Evolutionary conservation across 30 jellyfish, hydroid and myxozoan species (phyloP).

Genomic region (Sanderia malayensis): DNA sequence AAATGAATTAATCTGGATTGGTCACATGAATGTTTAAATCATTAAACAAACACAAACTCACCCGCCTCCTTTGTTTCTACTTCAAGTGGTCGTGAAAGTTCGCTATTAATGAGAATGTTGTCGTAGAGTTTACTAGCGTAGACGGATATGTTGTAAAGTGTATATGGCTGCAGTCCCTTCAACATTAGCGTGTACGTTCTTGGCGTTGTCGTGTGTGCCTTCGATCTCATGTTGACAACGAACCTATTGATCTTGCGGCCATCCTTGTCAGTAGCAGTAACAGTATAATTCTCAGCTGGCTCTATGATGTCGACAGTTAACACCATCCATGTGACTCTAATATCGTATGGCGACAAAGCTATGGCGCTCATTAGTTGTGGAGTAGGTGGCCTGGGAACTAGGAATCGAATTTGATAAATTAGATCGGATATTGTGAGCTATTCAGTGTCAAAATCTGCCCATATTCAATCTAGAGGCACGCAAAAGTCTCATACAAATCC

Average conservation of each 20-base stretch:
- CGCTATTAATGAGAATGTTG: not conserved
- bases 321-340: not conserved
- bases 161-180: constrained; percentile 21
- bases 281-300: not conserved
- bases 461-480: no score
- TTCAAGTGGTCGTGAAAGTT: constrained; percentile 3
- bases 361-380: constrained; percentile 20
- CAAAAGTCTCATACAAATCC: no score
- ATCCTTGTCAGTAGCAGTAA: constrained; percentile 7
- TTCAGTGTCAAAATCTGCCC: no score
- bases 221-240: not conserved
- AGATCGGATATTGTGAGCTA: no score
- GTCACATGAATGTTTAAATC: no score
- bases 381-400: constrained; percentile 47
- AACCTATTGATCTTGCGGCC: not conserved
- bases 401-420: constrained; percentile 1
- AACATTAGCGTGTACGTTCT: constrained; percentile 1
- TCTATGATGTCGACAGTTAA: constrained; percentile 2
- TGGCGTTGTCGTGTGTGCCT: constrained; percentile 9
- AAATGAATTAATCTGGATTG: no score
- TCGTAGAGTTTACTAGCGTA: constrained; percentile 10
- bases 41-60: no score
- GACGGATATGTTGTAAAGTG: constrained; percentile 15
- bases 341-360: constrained; percentile 5
- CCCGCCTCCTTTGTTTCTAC: constrained; percentile 55